Percentiles rank a stretch among this genome's conserved stretches.
Evolutionary conservation across 1,140 invertebrate genomes (phyloP).

Genomic region (Fopius arisanus): DNA sequence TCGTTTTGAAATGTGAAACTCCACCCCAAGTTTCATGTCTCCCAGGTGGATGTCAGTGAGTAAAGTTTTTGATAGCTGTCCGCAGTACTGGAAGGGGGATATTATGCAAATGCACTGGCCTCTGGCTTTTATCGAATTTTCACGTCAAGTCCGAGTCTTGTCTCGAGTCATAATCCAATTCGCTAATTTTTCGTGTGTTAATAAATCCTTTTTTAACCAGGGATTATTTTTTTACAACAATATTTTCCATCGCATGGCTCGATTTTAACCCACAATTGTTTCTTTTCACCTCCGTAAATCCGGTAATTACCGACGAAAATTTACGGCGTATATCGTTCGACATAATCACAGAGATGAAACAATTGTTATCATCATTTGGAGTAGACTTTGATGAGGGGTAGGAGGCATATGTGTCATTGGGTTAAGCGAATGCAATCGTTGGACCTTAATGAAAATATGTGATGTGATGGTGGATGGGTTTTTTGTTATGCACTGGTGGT

Average conservation of each 20-base stretch:
- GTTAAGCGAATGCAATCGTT: constrained; percentile 9
- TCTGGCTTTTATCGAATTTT: not conserved
- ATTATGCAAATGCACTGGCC: not conserved
- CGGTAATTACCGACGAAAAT: not conserved
- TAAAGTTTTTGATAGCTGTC: not conserved
- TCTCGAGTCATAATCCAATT: no score
- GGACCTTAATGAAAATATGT: not conserved
- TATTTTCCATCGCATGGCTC: no score
- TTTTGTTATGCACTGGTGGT: not conserved
- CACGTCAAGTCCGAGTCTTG: not conserved
- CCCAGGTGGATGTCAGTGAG: not conserved
- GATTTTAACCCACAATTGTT: no score
- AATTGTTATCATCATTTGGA: not conserved
- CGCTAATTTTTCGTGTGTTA: no score
- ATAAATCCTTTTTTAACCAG: no score
- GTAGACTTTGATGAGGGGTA: not conserved
- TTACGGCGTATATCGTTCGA: not conserved
- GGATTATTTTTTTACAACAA: no score
- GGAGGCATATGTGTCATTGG: constrained; percentile 2
- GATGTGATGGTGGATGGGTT: not conserved
- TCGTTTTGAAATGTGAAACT: constrained; percentile 13
- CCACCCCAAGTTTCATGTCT: constrained; percentile 6
- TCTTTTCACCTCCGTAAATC: constrained; percentile 19
- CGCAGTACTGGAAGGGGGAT: not conserved
- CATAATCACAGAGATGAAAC: constrained; percentile 15